Evolutionary conservation across 2,797 vertebrate genomes (phyloP), one percentile per base, ranked within the genome.

Genomic region (Iguana delicatissima): DNA sequence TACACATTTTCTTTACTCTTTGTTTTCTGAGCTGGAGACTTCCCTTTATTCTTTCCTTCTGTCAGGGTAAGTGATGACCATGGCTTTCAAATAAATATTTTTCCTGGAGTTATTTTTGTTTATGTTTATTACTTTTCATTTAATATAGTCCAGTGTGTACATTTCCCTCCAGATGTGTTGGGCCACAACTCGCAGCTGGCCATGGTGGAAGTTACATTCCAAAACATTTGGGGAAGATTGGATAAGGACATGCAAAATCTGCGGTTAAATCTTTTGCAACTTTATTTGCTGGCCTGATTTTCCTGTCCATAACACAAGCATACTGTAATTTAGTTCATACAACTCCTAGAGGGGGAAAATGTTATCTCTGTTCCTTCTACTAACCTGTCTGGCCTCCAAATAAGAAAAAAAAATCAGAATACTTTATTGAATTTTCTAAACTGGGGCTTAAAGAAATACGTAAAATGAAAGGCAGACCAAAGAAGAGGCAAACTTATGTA

Each of bases 371-470:
- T 29, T 73, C 6, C 87, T 83, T 67, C 26, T 35, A 10, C 52
- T n/a, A 59, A 18, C 14, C 16, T 74, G 69, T 24, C n/a, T 74
- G 55, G 32, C 26, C 52, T 83, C 81, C 4, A 88, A 50, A 69
- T n/a, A 35, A 46, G 46, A 55, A 55, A n/a, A 20, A 5, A 32
- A 2, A 13, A 6, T 64, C 50, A 50, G 38, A 85, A 55, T 77
- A 22, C 38, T 16, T 88, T 80, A 64, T 84, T 90, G 89, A 92
- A 92, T 64, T 89, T 92, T 84, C 77, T 94, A 84, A 89, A 86
- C 90, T 0, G 88, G 8, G 12, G 64, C 84, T 92, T 84, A 83
- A 72, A 89, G 5, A 38, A 72, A 89, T 91, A 5, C 0, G 2
- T 74, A 86, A 67, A 18, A 0, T 46, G n/a, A 69, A 89, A 92